phyloP scores from a whole-genome alignment of 1,140 invertebrate species.

The Aphidius ervi region DNA sequence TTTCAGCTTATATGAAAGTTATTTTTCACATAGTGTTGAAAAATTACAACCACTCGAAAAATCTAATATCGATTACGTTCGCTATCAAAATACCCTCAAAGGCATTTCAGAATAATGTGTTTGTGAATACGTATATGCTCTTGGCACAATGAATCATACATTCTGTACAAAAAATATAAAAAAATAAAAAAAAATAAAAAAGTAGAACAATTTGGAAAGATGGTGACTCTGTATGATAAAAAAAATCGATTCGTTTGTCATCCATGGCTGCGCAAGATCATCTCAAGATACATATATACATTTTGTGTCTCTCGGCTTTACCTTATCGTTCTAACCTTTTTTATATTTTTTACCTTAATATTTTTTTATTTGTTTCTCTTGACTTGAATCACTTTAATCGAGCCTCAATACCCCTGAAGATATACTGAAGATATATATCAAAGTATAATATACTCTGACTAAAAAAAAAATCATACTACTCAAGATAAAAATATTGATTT shows the following conservation, averaged over 20 bases:
- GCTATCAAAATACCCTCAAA: constrained; percentile 11
- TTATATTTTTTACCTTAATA: neutral
- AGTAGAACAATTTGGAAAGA: constrained; percentile 4
- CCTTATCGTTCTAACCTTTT: constrained; percentile 13
- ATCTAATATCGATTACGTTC: constrained; percentile 47
- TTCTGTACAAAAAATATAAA: neutral
- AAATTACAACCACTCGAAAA: constrained; percentile 40
- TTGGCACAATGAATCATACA: too few species aligned
- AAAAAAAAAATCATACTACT: too few species aligned
- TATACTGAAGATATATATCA: too few species aligned
- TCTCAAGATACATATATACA: constrained; percentile 3
- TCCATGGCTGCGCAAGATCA: constrained; percentile 17
- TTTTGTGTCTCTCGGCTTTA: constrained; percentile 14
- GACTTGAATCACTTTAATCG: constrained; percentile 21
- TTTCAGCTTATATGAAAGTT: constrained; percentile 38
- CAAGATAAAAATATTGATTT: too few species aligned
- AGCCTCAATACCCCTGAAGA: neutral
- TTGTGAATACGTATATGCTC: neutral
- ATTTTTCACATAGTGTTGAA: constrained; percentile 46
- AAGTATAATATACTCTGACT: too few species aligned
- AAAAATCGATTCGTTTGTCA: constrained; percentile 23
- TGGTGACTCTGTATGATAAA: constrained; percentile 10
- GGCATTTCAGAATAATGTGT: neutral
- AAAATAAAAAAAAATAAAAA: constrained; percentile 6
- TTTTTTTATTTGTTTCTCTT: constrained; percentile 12